phyloP scores from a whole-genome alignment of 2,113 vertebrate genomes.

The Syngnathus typhle region DNA sequence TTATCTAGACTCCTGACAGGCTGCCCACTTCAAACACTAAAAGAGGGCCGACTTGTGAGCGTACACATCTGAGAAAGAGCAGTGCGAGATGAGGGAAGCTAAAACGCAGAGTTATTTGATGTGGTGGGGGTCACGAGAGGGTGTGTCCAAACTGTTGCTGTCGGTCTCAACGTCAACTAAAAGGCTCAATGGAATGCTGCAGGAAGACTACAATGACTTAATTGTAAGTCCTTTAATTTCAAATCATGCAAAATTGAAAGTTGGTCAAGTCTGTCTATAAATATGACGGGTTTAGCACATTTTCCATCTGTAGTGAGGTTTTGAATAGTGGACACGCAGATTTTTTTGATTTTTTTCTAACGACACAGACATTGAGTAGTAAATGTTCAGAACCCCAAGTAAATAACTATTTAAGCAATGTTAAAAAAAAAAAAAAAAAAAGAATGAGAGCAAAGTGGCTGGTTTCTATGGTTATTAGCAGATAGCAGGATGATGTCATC shows the following conservation, averaged over 20 bases:
- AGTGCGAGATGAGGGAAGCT: constrained; percentile 6
- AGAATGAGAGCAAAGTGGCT: constrained; percentile 30
- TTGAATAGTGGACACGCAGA: not conserved
- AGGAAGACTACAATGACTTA: not conserved
- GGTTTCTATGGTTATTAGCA: constrained; percentile 66
- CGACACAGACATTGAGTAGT: not conserved
- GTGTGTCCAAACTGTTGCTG: constrained; percentile 4
- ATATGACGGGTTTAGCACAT: not conserved
- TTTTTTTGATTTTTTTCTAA: not conserved
- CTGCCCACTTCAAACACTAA: constrained; percentile 23
- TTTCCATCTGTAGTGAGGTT: not conserved
- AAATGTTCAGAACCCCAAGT: not conserved
- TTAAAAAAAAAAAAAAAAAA: constrained; percentile 19
- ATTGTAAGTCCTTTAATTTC: not conserved
- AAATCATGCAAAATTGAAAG: not conserved
- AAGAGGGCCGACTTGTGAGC: not conserved
- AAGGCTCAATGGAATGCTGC: not conserved
- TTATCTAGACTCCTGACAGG: constrained; percentile 58
- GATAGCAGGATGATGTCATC: constrained; percentile 50
- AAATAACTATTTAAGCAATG: constrained; percentile 7
- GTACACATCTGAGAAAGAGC: constrained; percentile 13
- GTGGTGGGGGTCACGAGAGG: not conserved
- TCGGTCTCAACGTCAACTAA: not conserved
- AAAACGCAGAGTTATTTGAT: constrained; percentile 21
- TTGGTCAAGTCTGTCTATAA: not conserved